A percentile compares a stretch with the other conserved stretches of the same genome.
Evolutionary conservation across 2,113 vertebrate species (phyloP).

Genomic region (Anseranas semipalmata): DNA sequence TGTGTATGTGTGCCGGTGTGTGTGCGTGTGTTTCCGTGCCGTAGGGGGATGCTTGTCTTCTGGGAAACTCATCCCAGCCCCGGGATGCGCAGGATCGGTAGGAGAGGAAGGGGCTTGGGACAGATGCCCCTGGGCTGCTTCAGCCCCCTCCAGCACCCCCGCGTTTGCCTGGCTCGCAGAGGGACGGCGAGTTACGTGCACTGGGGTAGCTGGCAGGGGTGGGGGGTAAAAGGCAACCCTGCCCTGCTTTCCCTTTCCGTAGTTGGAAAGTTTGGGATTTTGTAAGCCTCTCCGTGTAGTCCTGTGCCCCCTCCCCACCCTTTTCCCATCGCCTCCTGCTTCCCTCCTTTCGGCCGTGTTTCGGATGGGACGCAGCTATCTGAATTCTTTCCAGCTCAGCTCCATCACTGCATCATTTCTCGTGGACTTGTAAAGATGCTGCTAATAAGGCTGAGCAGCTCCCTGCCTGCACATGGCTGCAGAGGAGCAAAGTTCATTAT

Average conservation of each 20-base stretch:
- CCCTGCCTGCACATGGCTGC: constrained; percentile 54
- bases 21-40: not conserved
- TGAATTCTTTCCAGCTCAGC: constrained; percentile 80
- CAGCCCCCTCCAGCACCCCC: not conserved
- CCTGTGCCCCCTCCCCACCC: not conserved
- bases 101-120: not conserved
- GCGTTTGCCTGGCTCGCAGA: not conserved
- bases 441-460: constrained; percentile 77
- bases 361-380: constrained; percentile 70
- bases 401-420: constrained; percentile 87
- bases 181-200: not conserved
- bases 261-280: constrained; percentile 59
- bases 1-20: not conserved
- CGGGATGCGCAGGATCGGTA: not conserved
- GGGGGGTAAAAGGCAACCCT: not conserved
- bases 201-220: not conserved
- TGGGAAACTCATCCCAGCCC: not conserved
- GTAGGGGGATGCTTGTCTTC: not conserved
- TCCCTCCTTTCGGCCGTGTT: not conserved
- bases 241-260: not conserved
- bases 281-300: not conserved
- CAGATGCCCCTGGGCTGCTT: not conserved
- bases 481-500: constrained; percentile 80
- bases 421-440: constrained; percentile 75
- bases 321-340: not conserved